phyloP scores from a whole-genome alignment of 92 coral and sea anemone genomes.

The Plumapathes pennacea region DNA sequence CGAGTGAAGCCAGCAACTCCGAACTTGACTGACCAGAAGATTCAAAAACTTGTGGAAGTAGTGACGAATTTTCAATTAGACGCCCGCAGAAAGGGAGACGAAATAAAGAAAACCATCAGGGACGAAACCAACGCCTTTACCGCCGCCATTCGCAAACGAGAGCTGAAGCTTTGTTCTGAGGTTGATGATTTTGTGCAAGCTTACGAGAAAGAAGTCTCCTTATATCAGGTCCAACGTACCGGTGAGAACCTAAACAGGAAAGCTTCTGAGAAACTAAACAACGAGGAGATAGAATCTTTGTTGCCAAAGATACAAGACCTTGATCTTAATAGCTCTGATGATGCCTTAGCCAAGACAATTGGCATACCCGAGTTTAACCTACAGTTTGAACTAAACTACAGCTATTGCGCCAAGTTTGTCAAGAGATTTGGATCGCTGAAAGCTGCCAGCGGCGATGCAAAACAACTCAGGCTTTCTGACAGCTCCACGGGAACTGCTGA shows the following conservation, averaged over 20 bases:
- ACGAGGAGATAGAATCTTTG: not conserved
- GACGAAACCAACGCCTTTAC: not conserved
- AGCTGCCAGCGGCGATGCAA: constrained; percentile 14
- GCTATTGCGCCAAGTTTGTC: no score
- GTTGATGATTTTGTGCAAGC: constrained; percentile 10
- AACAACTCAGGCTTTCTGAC: constrained; percentile 6
- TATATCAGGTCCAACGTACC: no score
- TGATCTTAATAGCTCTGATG: constrained; percentile 8
- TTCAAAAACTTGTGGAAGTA: not conserved
- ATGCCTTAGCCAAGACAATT: not conserved
- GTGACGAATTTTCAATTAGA: no score
- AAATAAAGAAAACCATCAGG: constrained; percentile 1
- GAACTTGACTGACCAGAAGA: constrained; percentile 5
- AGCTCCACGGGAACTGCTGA: not conserved
- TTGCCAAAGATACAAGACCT: not conserved
- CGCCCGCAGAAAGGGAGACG: constrained; percentile 2
- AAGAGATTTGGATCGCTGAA: not conserved
- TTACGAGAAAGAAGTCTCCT: no score
- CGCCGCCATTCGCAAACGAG: constrained; percentile 2
- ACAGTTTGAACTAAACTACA: constrained; percentile 3
- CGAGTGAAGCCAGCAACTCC: constrained; percentile 8
- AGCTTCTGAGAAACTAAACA: not conserved
- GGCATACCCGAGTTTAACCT: constrained; percentile 5
- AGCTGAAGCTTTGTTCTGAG: constrained; percentile 1
- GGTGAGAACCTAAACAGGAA: no score